A percentile compares a stretch with the other conserved stretches of the same genome.
phyloP scores from a whole-genome alignment of 2,797 vertebrate species.

The Halcyon leucocephala region DNA sequence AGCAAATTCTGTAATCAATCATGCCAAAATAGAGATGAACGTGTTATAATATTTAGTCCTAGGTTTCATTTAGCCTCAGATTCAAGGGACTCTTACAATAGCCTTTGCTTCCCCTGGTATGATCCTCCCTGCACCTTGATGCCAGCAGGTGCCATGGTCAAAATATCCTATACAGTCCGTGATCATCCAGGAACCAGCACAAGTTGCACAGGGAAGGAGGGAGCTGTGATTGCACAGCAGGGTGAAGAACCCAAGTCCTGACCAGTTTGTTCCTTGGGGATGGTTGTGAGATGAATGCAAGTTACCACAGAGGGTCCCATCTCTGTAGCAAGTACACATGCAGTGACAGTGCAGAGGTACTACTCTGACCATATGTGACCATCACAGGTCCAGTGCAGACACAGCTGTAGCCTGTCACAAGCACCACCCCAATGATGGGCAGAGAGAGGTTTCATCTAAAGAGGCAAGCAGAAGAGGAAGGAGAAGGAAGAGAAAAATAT shows the following conservation, averaged over 20 bases:
- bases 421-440: not conserved
- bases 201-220: not conserved
- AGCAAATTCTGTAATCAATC: not conserved
- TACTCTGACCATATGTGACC: not conserved
- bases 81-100: not conserved
- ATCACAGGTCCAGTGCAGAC: not conserved
- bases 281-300: not conserved
- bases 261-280: not conserved
- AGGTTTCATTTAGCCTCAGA: not conserved
- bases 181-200: not conserved
- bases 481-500: not conserved
- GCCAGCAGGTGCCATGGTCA: not conserved
- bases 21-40: not conserved
- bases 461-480: not conserved
- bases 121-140: not conserved
- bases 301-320: not conserved
- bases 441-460: not conserved
- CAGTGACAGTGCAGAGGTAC: not conserved
- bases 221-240: not conserved
- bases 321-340: rapidly evolving
- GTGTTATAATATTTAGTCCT: not conserved
- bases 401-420: not conserved
- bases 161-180: not conserved
- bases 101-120: not conserved
- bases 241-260: not conserved